phyloP scores from a whole-genome alignment of 2,797 vertebrate genomes.

The Prunella strophiata region DNA sequence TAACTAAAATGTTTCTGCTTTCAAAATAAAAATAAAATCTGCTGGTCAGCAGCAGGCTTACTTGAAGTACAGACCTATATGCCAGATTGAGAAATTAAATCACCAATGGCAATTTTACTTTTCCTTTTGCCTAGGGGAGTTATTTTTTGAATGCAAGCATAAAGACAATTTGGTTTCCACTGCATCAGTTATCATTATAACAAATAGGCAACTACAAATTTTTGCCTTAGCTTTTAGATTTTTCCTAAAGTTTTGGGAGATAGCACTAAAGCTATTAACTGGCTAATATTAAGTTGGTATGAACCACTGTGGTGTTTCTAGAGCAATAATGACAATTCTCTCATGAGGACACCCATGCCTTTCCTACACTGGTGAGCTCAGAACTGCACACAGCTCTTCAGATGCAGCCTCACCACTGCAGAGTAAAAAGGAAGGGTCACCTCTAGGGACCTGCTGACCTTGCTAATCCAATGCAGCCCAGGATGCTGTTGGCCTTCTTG shows the following conservation, averaged over 20 bases:
- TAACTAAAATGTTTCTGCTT: slow-evolving; percentile 8
- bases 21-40: slow-evolving; percentile 9
- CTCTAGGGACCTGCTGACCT: neutral
- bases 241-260: neutral
- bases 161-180: neutral
- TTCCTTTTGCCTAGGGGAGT: neutral
- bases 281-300: neutral
- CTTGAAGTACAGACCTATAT: neutral
- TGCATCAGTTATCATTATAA: neutral
- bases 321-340: neutral
- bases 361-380: neutral
- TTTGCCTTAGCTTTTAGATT: neutral
- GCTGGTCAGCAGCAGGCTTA: neutral
- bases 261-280: neutral
- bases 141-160: neutral
- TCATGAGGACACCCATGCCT: neutral
- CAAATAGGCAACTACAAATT: neutral
- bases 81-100: neutral
- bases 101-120: neutral
- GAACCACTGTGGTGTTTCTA: neutral
- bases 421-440: neutral
- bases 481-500: neutral
- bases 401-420: neutral
- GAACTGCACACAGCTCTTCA: neutral
- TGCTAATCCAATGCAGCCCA: neutral